These are phyloP conservation scores for Odontophorus gujanensis DNA, from an alignment of 2,113 vertebrate genomes.

Conservation along the genomic window DNA sequence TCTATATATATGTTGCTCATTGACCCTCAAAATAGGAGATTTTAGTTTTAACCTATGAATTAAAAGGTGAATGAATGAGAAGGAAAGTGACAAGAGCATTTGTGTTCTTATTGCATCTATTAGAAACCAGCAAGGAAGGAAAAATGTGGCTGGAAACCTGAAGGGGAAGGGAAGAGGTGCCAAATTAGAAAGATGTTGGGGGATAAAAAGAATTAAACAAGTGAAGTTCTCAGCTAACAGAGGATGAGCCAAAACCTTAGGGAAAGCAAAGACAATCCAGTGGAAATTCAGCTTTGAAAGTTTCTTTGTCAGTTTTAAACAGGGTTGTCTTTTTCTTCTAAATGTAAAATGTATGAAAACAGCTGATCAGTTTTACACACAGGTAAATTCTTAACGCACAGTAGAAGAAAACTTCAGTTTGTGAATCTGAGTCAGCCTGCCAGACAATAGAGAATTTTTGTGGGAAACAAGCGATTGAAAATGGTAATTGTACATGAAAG, in stretches of 20 bases:
- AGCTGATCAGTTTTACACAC: neutral
- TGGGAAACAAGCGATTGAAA: constrained; percentile 11
- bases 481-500: neutral
- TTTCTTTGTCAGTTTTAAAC: neutral
- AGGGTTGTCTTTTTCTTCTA: neutral
- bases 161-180: neutral
- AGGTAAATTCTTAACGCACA: neutral
- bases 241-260: neutral
- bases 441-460: neutral
- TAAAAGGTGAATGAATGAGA: too few species aligned
- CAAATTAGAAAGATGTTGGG: neutral
- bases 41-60: neutral
- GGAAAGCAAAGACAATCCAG: neutral
- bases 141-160: neutral
- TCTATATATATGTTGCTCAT: neutral
- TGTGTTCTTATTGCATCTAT: neutral
- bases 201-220: neutral
- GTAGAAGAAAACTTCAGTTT: neutral
- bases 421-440: neutral
- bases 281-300: neutral
- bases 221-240: neutral
- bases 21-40: neutral
- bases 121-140: neutral
- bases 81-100: neutral
- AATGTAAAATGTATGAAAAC: neutral